These are phyloP conservation scores for Nephrotoma flavescens DNA, from an alignment of 2,888 invertebrate genomes.

Conservation along the genomic window DNA sequence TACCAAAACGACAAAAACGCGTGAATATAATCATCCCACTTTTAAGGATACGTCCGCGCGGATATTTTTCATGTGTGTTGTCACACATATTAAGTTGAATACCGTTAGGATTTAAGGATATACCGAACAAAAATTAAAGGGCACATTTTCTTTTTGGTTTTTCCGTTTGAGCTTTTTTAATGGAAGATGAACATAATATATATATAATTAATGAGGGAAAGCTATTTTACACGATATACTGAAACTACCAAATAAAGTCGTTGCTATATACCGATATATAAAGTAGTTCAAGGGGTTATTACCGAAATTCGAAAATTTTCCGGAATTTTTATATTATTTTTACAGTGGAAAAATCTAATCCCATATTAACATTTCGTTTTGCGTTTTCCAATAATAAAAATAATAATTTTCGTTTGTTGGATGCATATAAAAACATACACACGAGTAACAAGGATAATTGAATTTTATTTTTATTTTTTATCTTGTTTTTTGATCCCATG, in stretches of 20 bases:
- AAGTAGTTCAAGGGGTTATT: neutral
- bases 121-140: too few relatives aligned
- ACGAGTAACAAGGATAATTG: neutral
- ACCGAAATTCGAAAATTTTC: neutral
- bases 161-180: too few relatives aligned
- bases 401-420: neutral
- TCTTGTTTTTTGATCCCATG: neutral
- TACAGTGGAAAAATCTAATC: neutral
- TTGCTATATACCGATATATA: neutral
- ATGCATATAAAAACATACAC: neutral
- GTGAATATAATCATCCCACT: neutral
- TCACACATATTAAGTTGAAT: neutral
- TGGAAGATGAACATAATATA: neutral
- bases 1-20: neutral
- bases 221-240: neutral
- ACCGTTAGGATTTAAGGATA: neutral
- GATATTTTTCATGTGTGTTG: neutral
- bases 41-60: neutral
- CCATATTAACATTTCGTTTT: neutral
- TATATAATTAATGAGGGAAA: neutral
- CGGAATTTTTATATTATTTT: neutral
- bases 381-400: neutral
- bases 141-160: too few relatives aligned
- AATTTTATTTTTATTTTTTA: neutral
- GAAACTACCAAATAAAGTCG: neutral